Evolutionary conservation across 1,140 invertebrate species (phyloP).

Genomic region (Aphelenchoides besseyi): DNA sequence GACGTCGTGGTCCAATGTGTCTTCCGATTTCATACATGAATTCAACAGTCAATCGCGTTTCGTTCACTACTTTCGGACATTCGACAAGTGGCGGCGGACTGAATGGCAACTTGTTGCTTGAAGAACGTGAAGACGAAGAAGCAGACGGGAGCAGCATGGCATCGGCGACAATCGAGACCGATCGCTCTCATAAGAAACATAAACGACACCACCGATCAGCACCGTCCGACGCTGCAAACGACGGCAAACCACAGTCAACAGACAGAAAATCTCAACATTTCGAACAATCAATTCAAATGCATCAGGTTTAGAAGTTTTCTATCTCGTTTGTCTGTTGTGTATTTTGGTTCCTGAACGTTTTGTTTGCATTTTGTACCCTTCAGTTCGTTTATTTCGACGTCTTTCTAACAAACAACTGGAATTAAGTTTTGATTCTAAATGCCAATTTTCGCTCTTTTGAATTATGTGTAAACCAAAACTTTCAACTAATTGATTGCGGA

Average conservation of each 20-base stretch:
- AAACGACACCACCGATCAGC: neutral
- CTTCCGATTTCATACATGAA: neutral
- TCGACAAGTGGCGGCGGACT: neutral
- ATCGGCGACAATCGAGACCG: neutral
- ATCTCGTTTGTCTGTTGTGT: neutral
- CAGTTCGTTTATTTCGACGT: neutral
- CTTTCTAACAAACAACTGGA: no score
- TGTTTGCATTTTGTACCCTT: slow-evolving; percentile 4
- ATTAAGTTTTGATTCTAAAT: no score
- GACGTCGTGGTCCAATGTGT: neutral
- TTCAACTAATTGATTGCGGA: no score
- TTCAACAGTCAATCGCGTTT: neutral
- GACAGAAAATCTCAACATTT: neutral
- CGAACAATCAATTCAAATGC: neutral
- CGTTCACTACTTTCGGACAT: neutral
- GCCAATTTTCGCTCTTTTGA: no score
- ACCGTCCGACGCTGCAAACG: no score
- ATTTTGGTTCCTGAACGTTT: neutral
- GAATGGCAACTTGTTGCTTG: neutral
- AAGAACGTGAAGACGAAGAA: neutral
- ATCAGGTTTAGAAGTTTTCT: neutral
- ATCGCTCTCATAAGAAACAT: slow-evolving; percentile 1
- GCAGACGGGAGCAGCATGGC: neutral
- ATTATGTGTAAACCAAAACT: no score
- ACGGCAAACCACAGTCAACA: neutral